Conservation (phyloP, 2,797 vertebrate species). For the Oceanodroma leucorhoa region DNA sequence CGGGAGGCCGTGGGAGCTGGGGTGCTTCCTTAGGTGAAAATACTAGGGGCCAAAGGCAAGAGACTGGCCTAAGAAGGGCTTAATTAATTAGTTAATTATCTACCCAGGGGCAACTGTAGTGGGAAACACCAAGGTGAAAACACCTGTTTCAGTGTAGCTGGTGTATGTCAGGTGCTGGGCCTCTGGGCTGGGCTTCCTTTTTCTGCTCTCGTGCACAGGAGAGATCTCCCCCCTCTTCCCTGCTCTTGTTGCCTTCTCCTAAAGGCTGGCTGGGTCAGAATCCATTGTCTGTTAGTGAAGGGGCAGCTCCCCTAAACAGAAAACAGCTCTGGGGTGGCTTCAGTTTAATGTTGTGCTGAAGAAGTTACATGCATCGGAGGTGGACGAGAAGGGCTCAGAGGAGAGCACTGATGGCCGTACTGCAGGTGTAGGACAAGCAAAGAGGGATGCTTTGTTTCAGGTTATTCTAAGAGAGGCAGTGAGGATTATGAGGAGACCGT, state of each 20-base stretch:
- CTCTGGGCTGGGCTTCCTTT: background rate
- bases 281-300: background rate
- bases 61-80: background rate
- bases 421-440: background rate
- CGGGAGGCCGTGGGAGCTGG: background rate
- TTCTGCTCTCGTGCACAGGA: background rate
- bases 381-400: background rate
- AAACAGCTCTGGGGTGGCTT: background rate
- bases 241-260: background rate
- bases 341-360: background rate
- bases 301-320: background rate
- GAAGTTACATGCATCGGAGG: background rate
- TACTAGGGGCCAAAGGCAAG: background rate
- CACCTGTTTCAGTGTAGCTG: background rate
- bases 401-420: accelerated
- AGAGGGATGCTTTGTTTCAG: background rate
- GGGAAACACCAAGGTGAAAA: background rate
- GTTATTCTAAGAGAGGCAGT: background rate
- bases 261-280: background rate
- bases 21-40: background rate
- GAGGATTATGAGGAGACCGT: background rate
- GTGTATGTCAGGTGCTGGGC: background rate
- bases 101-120: background rate
- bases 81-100: background rate
- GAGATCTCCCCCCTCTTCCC: background rate